Conservation (phyloP, 2,113 vertebrate genomes). For the Equus przewalskii region DNA sequence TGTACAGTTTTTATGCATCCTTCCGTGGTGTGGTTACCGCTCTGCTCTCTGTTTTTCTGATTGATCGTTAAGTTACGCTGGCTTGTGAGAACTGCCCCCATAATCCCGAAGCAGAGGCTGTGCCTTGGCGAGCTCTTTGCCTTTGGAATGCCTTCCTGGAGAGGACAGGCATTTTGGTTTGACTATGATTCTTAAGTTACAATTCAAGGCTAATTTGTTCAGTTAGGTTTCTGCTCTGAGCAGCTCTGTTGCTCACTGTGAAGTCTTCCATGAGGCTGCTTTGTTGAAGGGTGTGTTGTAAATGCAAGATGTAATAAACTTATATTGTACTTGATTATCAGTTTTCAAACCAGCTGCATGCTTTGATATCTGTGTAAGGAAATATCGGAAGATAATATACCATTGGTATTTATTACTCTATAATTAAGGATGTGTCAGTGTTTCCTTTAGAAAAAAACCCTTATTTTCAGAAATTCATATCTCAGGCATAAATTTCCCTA, state of each 20-base stretch:
- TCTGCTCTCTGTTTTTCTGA: constrained; percentile 71
- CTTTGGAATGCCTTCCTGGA: constrained; percentile 84
- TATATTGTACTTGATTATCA: constrained; percentile 81
- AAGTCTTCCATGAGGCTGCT: constrained; percentile 63
- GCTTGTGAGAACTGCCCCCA: constrained; percentile 74
- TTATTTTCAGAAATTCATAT: constrained; percentile 89
- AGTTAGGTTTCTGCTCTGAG: constrained; percentile 71
- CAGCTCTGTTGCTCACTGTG: constrained; percentile 71
- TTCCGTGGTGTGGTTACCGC: constrained; percentile 64
- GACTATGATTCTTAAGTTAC: constrained; percentile 79
- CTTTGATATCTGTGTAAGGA: constrained; percentile 81
- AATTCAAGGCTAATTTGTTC: constrained; percentile 83
- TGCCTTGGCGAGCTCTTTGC: constrained; percentile 67
- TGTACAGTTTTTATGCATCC: constrained; percentile 61
- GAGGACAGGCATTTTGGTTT: constrained; percentile 74
- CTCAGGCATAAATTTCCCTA: constrained; percentile 86
- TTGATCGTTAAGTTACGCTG: constrained; percentile 78
- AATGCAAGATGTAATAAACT: constrained; percentile 78
- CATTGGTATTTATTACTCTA: constrained; percentile 89
- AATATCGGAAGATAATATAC: constrained; percentile 88
- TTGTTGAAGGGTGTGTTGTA: constrained; percentile 76
- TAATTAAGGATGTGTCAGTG: constrained; percentile 89
- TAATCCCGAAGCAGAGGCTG: constrained; percentile 74
- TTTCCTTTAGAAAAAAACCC: constrained; percentile 86
- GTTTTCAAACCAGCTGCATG: constrained; percentile 88